phyloP scores from a whole-genome alignment of 2,797 vertebrate genomes.

The Iguana delicatissima region DNA sequence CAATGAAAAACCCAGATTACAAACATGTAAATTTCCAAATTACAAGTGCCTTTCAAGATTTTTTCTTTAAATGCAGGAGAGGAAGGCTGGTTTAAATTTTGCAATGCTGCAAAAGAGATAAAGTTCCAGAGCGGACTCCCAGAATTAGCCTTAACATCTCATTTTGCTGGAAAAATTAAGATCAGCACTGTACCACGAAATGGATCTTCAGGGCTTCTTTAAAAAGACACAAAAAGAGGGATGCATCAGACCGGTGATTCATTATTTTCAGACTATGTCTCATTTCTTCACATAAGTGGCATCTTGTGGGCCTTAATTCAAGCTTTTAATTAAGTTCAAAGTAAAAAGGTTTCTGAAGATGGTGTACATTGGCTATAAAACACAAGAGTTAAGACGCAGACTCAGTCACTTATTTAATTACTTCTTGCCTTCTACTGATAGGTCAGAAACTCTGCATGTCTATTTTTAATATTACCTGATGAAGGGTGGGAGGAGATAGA shows the following conservation, averaged over 20 bases:
- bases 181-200: background rate
- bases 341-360: conserved; percentile 21
- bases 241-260: conserved; percentile 21
- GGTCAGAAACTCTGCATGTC: background rate
- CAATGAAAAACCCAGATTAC: too few relatives aligned
- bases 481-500: background rate
- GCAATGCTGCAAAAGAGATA: background rate
- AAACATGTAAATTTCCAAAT: too few relatives aligned
- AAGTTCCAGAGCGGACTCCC: background rate
- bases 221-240: background rate
- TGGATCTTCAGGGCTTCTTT: background rate
- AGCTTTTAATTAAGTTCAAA: conserved; percentile 44
- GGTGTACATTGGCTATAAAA: conserved; percentile 25
- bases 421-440: background rate
- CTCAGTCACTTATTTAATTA: conserved; percentile 28
- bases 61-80: background rate
- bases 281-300: conserved; percentile 22
- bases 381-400: conserved; percentile 1
- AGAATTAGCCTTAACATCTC: background rate
- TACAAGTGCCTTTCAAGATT: too few relatives aligned
- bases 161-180: conserved; percentile 11
- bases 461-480: background rate
- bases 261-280: conserved; percentile 22
- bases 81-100: background rate
- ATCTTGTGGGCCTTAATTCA: conserved; percentile 46